These are phyloP conservation scores for Tringa solitaria DNA, from an alignment of 2,113 vertebrate genomes.

Conservation along the genomic window DNA sequence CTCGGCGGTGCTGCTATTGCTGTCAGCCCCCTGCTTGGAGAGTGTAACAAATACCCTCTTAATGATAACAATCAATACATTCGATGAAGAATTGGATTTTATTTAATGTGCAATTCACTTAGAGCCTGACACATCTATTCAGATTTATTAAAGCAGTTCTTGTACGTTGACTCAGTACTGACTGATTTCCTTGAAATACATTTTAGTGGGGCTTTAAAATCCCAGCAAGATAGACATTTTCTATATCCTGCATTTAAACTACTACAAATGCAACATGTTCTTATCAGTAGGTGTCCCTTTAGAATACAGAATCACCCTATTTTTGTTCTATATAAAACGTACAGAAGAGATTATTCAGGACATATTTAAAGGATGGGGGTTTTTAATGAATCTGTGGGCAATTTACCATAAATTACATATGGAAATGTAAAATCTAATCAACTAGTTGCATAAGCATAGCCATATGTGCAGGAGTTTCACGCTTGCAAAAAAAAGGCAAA, in stretches of 20 bases:
- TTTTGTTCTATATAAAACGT: not conserved
- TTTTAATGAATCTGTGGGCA: conserved; percentile 31
- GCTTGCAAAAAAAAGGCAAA: not conserved
- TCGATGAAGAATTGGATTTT: not conserved
- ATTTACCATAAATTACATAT: conserved; percentile 54
- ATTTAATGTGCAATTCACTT: conserved; percentile 20
- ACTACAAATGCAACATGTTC: not conserved
- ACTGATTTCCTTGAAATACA: not conserved
- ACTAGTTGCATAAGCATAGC: conserved; percentile 29
- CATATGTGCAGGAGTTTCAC: conserved; percentile 36
- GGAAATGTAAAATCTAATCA: conserved; percentile 64
- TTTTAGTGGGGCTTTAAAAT: not conserved
- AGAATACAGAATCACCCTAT: not conserved
- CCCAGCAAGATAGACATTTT: not conserved
- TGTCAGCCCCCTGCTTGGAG: not conserved
- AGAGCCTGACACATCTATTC: not conserved
- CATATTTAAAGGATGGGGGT: not conserved
- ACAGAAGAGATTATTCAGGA: not conserved
- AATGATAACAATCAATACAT: conserved; percentile 12
- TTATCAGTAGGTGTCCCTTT: conserved; percentile 19
- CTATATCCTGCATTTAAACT: not conserved
- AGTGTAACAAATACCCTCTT: not conserved
- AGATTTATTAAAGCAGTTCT: conserved; percentile 20
- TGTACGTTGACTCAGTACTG: not conserved
- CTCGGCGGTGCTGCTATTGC: not conserved